Evolutionary conservation across 2,888 invertebrate genomes (phyloP).

Genomic region (Scotopteryx bipunctaria): DNA sequence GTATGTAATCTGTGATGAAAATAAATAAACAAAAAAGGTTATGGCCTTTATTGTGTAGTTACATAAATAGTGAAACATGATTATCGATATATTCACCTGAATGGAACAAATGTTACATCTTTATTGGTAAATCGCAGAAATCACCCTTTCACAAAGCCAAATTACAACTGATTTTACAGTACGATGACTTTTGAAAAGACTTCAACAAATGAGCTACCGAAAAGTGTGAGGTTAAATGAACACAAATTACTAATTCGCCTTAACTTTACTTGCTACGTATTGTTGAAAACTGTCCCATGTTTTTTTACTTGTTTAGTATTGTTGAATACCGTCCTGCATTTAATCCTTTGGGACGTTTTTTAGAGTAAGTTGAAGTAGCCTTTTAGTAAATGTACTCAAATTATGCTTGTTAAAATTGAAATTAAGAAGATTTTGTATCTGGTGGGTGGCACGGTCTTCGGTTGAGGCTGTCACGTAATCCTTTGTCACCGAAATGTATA

Average conservation of each 20-base stretch:
- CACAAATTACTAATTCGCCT: conserved; percentile 36
- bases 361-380: conserved; percentile 42
- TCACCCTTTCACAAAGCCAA: conserved; percentile 16
- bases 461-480: neutral
- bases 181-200: conserved; percentile 31
- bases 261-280: conserved; percentile 35
- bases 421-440: conserved; percentile 33
- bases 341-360: conserved; percentile 51
- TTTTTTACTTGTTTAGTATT: conserved; percentile 35
- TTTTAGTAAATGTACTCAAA: conserved; percentile 50
- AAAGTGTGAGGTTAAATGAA: conserved; percentile 38
- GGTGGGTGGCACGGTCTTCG: conserved; percentile 29
- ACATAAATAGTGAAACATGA: neutral
- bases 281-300: neutral
- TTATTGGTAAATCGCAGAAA: conserved; percentile 5
- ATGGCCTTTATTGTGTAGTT: too few species aligned
- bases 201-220: conserved; percentile 33
- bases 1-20: too few species aligned
- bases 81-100: conserved; percentile 2
- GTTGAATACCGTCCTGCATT: conserved; percentile 15
- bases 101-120: neutral
- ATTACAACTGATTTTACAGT: conserved; percentile 33
- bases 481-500: conserved; percentile 25
- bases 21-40: too few species aligned
- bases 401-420: conserved; percentile 42